phyloP scores from a whole-genome alignment of 1,140 invertebrate species.

The Macrosteles quadrilineatus region DNA sequence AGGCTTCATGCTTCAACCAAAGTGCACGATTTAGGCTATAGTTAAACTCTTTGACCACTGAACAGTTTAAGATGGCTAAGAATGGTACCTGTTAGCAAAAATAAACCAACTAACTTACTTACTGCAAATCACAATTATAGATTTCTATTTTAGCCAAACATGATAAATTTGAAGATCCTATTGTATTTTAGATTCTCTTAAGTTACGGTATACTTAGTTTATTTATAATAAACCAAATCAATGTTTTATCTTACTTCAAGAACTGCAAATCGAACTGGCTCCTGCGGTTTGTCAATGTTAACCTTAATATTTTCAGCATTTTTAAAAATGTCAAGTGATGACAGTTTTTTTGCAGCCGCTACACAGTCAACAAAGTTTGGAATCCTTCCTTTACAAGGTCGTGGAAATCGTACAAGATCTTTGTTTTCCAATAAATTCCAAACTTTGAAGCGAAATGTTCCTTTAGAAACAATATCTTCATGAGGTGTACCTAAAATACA shows the following conservation, averaged over 20 bases:
- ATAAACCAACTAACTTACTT: too few relatives aligned
- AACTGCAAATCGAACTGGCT: constrained; percentile 63
- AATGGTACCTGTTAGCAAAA: too few relatives aligned
- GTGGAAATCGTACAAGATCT: constrained; percentile 40
- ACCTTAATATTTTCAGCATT: constrained; percentile 62
- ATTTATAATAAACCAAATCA: too few relatives aligned
- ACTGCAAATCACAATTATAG: too few relatives aligned
- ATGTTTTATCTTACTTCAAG: constrained; percentile 58
- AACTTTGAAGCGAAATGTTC: constrained; percentile 33
- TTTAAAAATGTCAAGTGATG: constrained; percentile 60
- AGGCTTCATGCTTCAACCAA: too few relatives aligned
- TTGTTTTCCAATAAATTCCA: constrained; percentile 40
- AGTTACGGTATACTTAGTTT: too few relatives aligned
- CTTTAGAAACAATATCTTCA: constrained; percentile 30
- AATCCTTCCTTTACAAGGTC: constrained; percentile 53
- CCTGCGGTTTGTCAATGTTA: constrained; percentile 66
- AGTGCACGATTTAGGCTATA: too few relatives aligned
- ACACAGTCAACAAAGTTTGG: constrained; percentile 49
- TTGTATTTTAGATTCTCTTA: too few relatives aligned
- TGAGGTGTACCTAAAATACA: constrained; percentile 11
- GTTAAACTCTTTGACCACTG: too few relatives aligned
- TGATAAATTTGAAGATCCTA: too few relatives aligned
- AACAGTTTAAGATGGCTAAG: too few relatives aligned
- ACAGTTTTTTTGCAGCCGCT: constrained; percentile 53
- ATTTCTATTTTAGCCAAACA: too few relatives aligned